Evolutionary conservation across 2,797 vertebrate genomes (phyloP), one percentile per base, ranked within the genome.

Genomic region (Petrocephalus schoutedeni): DNA sequence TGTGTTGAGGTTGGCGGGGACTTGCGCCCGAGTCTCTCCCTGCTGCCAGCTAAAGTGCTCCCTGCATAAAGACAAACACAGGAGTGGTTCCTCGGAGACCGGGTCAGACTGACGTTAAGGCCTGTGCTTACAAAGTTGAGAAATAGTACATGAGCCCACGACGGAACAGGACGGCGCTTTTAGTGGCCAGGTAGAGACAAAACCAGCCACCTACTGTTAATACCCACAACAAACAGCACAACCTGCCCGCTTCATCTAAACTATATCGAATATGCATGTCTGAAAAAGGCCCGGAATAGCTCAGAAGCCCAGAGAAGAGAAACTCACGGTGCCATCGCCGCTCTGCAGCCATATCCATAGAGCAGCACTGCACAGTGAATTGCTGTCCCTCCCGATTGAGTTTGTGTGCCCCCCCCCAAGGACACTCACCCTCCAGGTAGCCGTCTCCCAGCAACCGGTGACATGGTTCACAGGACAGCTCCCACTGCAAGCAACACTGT

Each of bases 381-480:
- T 90, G 87, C 89, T 89, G 89, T 87, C 91, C 92, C 93, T 93
- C 93, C 93, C 89, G 92, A 90, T 90, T 86, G 86, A 91, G 89
- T 88, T 9, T 90, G 90, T 92, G 86, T 91, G 89, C 92, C 91
- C 0, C 23, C 23, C 28, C 88, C 92, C 88, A 88, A 88, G 85
- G 89, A 59, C 86, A 58, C 89, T 88, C 74, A 85, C 53, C 56
- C 92, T 77, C 88, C 49, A 88, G 8, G 10, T 23, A 90, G 89
- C 45, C 54, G 90, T 94, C 93, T 93, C 93, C 91, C 92, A 94
- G 93, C 92, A 96, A 96, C 92, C 89, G 90, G 91, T 85, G 91
- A 89, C 58, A 61, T 64, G 9, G 83, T 83, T 32, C 5, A 32
- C 14, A 83, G 19, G 41, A 86, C 21, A 87, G 85, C 87, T 85